Percentiles rank a stretch among this genome's conserved stretches.
phyloP scores from a whole-genome alignment of 2,113 vertebrate species.

The Morone saxatilis region DNA sequence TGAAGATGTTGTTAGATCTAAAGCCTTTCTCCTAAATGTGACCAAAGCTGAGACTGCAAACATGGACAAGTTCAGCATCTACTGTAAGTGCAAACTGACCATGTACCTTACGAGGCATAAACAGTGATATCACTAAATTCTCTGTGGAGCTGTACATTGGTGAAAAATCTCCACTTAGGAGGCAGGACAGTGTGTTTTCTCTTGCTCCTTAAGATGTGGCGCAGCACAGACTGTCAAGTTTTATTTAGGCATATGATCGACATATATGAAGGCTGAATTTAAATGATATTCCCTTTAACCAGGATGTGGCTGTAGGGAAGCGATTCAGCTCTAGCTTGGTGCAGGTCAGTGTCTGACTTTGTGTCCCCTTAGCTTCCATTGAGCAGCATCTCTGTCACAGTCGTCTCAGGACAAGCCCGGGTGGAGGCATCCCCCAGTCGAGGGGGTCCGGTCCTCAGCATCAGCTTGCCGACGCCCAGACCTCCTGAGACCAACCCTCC shows the following conservation, averaged over 20 bases:
- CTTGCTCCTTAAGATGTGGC: not conserved
- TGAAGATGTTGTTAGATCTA: conserved; percentile 1
- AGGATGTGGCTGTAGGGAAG: conserved; percentile 14
- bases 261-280: conserved; percentile 75
- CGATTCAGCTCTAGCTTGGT: conserved; percentile 22
- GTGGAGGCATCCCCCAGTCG: conserved; percentile 86
- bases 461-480: conserved; percentile 86
- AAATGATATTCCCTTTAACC: conserved; percentile 54
- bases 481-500: conserved; percentile 80
- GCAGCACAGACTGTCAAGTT: conserved; percentile 8
- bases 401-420: conserved; percentile 84
- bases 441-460: conserved; percentile 88
- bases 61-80: conserved; percentile 13
- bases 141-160: conserved; percentile 27
- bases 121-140: conserved; percentile 21
- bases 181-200: conserved; percentile 30
- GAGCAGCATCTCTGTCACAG: conserved; percentile 88
- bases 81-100: not conserved
- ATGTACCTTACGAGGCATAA: not conserved
- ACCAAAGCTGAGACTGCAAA: not conserved
- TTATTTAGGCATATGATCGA: conserved; percentile 35
- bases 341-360: conserved; percentile 34
- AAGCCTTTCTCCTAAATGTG: conserved; percentile 5
- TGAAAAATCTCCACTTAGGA: not conserved
- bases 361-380: conserved; percentile 89